Evolutionary conservation across 2,797 vertebrate genomes (phyloP).

Genomic region (Ceryle rudis): DNA sequence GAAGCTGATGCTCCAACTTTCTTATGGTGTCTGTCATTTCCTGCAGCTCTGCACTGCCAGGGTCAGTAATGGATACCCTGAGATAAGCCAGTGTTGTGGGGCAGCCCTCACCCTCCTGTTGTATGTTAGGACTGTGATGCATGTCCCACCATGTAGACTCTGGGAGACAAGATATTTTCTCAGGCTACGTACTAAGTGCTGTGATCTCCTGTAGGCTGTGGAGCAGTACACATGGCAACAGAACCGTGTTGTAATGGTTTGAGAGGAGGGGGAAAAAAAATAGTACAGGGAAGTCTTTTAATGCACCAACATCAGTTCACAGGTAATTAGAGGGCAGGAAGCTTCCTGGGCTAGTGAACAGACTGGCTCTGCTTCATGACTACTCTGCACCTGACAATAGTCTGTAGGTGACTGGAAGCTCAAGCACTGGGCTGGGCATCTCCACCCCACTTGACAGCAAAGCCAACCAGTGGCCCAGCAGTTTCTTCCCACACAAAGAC

Average conservation of each 20-base stretch:
- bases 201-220: background rate
- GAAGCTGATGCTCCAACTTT: background rate
- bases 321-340: constrained; percentile 16
- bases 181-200: accelerated
- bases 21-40: background rate
- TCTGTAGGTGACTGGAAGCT: accelerated
- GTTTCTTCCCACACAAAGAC: accelerated
- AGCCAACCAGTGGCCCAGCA: accelerated
- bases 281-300: background rate
- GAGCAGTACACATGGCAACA: background rate
- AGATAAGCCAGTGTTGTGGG: background rate
- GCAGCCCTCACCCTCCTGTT: background rate
- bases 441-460: accelerated
- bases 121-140: background rate
- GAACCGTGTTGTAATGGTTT: background rate
- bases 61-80: background rate
- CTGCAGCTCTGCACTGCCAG: background rate
- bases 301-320: accelerated
- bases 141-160: accelerated
- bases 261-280: background rate
- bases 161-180: background rate
- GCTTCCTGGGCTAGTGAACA: background rate
- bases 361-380: background rate
- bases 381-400: background rate
- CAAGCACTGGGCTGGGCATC: background rate